Evolutionary conservation across 2,113 vertebrate genomes (phyloP).

Genomic region (Myrmecobius fasciatus): DNA sequence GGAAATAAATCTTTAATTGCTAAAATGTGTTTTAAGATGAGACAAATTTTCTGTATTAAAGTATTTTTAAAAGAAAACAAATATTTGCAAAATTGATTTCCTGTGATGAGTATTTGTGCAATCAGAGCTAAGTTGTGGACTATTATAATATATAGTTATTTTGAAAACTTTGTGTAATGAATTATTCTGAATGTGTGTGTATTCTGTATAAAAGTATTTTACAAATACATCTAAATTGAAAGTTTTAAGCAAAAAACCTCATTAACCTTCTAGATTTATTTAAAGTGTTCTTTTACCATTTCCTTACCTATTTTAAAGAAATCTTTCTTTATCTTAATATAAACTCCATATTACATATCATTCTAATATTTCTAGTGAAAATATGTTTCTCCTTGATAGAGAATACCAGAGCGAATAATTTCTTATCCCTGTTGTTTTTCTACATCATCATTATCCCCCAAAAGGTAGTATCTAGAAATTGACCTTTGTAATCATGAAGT

Average conservation of each 20-base stretch:
- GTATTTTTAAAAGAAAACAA: slow-evolving; percentile 84
- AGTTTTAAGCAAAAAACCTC: not conserved
- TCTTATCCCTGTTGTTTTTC: too few relatives aligned
- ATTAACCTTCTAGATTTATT: not conserved
- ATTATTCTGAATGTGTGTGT: not conserved
- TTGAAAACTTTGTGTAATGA: slow-evolving; percentile 73
- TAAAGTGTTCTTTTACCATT: not conserved
- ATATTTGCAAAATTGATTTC: slow-evolving; percentile 82
- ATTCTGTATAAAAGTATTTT: not conserved
- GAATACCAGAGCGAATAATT: not conserved
- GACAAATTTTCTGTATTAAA: slow-evolving; percentile 86
- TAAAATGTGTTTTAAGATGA: slow-evolving; percentile 77
- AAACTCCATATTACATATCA: not conserved
- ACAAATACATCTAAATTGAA: not conserved
- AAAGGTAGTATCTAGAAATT: not conserved
- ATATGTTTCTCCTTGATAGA: not conserved
- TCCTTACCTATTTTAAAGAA: not conserved
- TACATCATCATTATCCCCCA: too few relatives aligned
- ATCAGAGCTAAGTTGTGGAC: slow-evolving; percentile 74
- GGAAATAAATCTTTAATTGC: slow-evolving; percentile 59
- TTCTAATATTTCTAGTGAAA: not conserved
- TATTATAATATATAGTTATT: slow-evolving; percentile 75
- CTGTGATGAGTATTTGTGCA: slow-evolving; percentile 81
- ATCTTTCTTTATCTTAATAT: not conserved
- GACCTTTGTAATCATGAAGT: not conserved